phyloP scores from a whole-genome alignment of 2,797 vertebrate species.

The Emys orbicularis region DNA sequence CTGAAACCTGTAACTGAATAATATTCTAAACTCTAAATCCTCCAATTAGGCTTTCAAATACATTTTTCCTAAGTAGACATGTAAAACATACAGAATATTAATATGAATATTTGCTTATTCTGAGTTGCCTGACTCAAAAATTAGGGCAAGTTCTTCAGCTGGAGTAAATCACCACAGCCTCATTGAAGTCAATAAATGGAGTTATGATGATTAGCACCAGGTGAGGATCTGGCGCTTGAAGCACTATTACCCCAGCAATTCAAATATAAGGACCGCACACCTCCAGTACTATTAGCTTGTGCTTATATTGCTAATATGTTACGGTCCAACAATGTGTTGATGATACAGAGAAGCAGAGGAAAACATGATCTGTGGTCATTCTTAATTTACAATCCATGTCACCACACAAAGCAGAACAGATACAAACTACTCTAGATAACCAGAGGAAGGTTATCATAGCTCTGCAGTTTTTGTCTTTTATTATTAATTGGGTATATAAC shows the following conservation, averaged over 20 bases:
- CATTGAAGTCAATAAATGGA: background rate
- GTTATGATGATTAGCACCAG: background rate
- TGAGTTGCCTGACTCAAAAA: background rate
- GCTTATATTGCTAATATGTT: background rate
- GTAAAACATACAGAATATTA: background rate
- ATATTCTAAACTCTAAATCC: background rate
- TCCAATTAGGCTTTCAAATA: background rate
- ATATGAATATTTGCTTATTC: background rate
- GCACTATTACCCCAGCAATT: background rate
- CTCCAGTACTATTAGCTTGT: background rate
- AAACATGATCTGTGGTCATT: background rate
- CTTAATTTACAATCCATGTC: background rate
- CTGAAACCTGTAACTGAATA: constrained; percentile 14
- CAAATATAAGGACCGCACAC: background rate
- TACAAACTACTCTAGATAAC: background rate
- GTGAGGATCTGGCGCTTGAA: background rate
- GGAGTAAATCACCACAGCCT: background rate
- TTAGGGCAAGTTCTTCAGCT: background rate
- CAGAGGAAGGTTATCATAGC: background rate
- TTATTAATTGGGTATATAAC: background rate
- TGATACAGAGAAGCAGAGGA: background rate
- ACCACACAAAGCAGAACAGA: background rate
- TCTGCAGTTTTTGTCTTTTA: background rate
- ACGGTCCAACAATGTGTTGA: background rate
- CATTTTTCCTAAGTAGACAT: background rate